Evolutionary conservation across 2,888 invertebrate species (phyloP), one percentile per base, ranked within the genome.

Genomic region (Arenicola marina): DNA sequence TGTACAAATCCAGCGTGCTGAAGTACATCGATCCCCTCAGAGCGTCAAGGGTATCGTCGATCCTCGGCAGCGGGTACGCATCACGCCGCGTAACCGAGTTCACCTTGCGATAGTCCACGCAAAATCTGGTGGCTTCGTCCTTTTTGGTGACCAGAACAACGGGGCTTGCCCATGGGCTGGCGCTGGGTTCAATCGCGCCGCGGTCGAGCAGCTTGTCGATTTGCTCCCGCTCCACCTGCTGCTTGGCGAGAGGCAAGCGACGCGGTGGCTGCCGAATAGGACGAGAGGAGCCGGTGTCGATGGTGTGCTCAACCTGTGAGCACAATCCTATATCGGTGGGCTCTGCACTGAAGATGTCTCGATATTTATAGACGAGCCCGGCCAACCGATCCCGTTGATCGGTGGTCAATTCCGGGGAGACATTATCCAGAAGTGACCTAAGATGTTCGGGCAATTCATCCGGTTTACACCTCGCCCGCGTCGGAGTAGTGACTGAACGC

Each of bases 91-190:
- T 38, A 7, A 38, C 38, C 11, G 11, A 7, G 24, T 56, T 56
- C 7, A 56, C 4, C 24, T 29, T 53, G 15, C 53, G 7, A 26
- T 56, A 56, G 38, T 56, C 56, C 11, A 56, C 56, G 24, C 21
- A n/a, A 26, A 56, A 56, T 15, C 56, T 11, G 7, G 51, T 7
- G 11, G 57, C 33, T 11, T 58, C 63, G 34, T 65, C 63, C 29
- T 60, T 60, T 57, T 68, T 68, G 15, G n/a, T 51, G 0, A 66
- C 63, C 21, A 64, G 18, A 1, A 68, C 63, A 0, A 61, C 53
- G 2, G 62, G 56, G 18, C 51, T 56, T 31, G 29, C 43, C 51
- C 57, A 63, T 21, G 53, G 59, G 44, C 58, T 53, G 28, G 2
- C 26, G 21, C 38, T 38, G 2, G 53, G 62, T 24, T 62, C 59